Evolutionary conservation across 1,140 invertebrate species (phyloP), one percentile per base, ranked within the genome.

Genomic region (Phortica variegata): DNA sequence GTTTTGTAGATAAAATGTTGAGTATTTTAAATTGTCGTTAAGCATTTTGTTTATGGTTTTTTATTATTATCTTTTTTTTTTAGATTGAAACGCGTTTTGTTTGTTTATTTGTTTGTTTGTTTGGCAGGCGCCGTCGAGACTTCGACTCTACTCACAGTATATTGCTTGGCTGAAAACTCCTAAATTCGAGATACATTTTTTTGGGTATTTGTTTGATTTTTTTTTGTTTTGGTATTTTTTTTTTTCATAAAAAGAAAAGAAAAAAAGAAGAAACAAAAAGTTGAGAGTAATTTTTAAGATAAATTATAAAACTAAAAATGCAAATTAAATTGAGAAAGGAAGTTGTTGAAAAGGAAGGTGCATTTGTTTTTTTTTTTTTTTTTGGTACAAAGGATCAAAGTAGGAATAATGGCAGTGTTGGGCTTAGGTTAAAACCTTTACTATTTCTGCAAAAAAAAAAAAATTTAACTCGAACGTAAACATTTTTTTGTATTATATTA

Each of bases 111-210:
- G 20, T 50, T 37, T 44, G 45, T 41, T 43, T 49, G 19, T 49
- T 43, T 43, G 42, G 49, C 26, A 29, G 6, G 26, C 26, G 57
- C 52, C 52, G 43, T 49, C 49, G 34, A 50, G 41, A 32, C 52
- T 49, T 47, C 29, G 43, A 43, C 52, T 58, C 70, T 75, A 75
- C 72, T 75, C 72, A 75, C 72, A 70, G 72, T 74, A 74, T 75
- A 75, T 68, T 72, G 68, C 49, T 69, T 75, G 55, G 72, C 39
- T 65, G 72, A 74, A 70, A 74, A 74, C 60, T 75, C 72, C 72
- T 75, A 75, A 59, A 60, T 45, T 46, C 58, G 49, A 48, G 34
- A 51, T 40, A 40, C 26, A 42, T 37, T 19, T 47, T 43, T 43
- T 50, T 41, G 37, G 19, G 33, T 41, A 46, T 16, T 52, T 42